Evolutionary conservation across 2,888 invertebrate species (phyloP).

Genomic region (Geotrupes spiniger): DNA sequence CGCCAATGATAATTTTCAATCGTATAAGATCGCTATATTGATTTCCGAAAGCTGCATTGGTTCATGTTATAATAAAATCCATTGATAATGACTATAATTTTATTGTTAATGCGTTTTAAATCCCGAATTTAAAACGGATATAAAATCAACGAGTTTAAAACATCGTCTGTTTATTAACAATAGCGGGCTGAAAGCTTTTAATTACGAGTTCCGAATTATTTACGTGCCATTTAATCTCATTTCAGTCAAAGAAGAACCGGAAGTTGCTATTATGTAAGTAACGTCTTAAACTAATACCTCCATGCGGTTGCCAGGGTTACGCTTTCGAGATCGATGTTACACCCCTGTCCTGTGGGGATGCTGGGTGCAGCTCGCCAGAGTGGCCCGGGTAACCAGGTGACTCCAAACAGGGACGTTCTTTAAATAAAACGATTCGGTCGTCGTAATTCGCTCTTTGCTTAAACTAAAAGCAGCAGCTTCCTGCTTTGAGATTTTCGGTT

Average conservation of each 20-base stretch:
- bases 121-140: no score
- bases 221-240: conserved; percentile 14
- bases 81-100: no score
- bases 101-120: not conserved
- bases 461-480: no score
- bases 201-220: not conserved
- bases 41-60: no score
- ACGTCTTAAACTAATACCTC: conserved; percentile 46
- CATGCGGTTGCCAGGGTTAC: conserved; percentile 45
- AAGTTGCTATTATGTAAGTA: conserved; percentile 43
- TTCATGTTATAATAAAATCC: no score
- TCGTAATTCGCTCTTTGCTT: no score
- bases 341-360: conserved; percentile 30
- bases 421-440: conserved; percentile 1
- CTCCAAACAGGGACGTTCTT: conserved; percentile 12
- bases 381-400: conserved; percentile 29
- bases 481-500: no score
- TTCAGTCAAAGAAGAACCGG: conserved; percentile 31
- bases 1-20: no score
- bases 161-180: no score
- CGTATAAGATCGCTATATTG: no score
- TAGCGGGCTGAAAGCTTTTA: not conserved
- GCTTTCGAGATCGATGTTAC: conserved; percentile 44
- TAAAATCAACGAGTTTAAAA: no score
- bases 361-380: conserved; percentile 25